Percentiles rank a stretch among this genome's conserved stretches.
phyloP scores from a whole-genome alignment of 2,797 vertebrate genomes.

The Ambastaia sidthimunki region DNA sequence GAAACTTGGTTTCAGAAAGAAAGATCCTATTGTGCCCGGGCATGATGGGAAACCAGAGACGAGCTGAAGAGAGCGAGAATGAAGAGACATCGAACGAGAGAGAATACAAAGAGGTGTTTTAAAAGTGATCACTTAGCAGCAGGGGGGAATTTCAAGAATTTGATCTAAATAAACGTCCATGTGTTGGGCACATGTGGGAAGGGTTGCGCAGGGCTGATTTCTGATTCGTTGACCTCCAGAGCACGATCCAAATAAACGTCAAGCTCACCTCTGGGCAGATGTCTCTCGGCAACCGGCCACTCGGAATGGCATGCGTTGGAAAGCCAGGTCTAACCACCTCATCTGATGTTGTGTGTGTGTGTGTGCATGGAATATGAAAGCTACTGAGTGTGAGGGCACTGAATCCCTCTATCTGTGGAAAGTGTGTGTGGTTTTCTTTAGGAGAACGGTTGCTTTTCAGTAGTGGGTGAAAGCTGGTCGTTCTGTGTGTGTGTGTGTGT shows the following conservation, averaged over 20 bases:
- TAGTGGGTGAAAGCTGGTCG: conserved; percentile 7
- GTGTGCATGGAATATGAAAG: conserved; percentile 17
- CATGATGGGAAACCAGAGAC: conserved; percentile 22
- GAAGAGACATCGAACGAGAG: background rate
- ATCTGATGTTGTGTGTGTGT: conserved; percentile 35
- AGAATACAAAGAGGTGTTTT: conserved; percentile 41
- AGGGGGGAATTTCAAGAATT: conserved; percentile 49
- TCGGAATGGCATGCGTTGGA: background rate
- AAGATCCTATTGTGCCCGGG: conserved; percentile 22
- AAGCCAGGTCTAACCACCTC: conserved; percentile 15
- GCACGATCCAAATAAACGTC: conserved; percentile 65
- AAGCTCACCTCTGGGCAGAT: conserved; percentile 47
- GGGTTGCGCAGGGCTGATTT: conserved; percentile 11
- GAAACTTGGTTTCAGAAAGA: conserved; percentile 41
- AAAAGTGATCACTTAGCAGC: conserved; percentile 28
- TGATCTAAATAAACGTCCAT: conserved; percentile 56
- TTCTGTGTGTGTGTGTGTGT: conserved; percentile 11
- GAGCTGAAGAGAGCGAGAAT: background rate
- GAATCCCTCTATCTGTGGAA: conserved; percentile 30
- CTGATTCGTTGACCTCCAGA: conserved; percentile 51
- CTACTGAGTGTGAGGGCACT: conserved; percentile 23
- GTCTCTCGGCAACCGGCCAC: conserved; percentile 14
- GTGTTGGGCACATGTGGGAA: conserved; percentile 60
- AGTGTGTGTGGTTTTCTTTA: conserved; percentile 25
- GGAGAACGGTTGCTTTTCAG: conserved; percentile 34